Evolutionary conservation across 2,888 invertebrate species (phyloP).

Genomic region (Tenthredo amoena): DNA sequence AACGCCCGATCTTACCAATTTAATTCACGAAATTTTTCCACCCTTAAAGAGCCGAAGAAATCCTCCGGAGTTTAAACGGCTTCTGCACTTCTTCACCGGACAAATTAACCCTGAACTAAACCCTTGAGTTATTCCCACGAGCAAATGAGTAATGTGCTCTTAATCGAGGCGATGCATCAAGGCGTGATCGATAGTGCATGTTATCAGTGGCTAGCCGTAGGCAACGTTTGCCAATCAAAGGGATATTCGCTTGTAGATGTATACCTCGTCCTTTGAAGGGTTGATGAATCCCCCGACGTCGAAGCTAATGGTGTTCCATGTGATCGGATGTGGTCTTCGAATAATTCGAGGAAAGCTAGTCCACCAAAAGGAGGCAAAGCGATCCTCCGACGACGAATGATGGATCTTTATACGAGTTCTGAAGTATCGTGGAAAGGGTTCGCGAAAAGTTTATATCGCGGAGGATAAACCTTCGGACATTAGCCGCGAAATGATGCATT

Average conservation of each 20-base stretch:
- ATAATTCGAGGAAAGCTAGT: background rate
- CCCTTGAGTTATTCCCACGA: background rate
- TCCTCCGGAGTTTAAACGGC: background rate
- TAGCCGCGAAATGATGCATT: background rate
- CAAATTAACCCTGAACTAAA: background rate
- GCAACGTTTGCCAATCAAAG: background rate
- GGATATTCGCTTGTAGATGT: background rate
- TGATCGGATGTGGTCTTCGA: background rate
- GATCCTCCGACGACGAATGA: background rate
- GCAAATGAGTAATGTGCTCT: background rate
- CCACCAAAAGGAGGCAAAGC: background rate
- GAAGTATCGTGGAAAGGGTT: background rate
- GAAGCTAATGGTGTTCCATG: background rate
- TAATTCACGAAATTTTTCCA: background rate
- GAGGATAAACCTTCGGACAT: background rate
- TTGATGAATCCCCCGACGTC: background rate
- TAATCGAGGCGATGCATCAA: background rate
- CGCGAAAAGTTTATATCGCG: background rate
- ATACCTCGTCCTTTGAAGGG: background rate
- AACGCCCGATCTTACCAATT: background rate
- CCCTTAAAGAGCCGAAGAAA: background rate
- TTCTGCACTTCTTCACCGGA: background rate
- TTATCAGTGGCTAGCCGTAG: background rate
- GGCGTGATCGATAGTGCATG: constrained; percentile 25
- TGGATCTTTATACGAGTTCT: background rate